Evolutionary conservation across 1,140 invertebrate species (phyloP).

Genomic region (Drosophila sp.): DNA sequence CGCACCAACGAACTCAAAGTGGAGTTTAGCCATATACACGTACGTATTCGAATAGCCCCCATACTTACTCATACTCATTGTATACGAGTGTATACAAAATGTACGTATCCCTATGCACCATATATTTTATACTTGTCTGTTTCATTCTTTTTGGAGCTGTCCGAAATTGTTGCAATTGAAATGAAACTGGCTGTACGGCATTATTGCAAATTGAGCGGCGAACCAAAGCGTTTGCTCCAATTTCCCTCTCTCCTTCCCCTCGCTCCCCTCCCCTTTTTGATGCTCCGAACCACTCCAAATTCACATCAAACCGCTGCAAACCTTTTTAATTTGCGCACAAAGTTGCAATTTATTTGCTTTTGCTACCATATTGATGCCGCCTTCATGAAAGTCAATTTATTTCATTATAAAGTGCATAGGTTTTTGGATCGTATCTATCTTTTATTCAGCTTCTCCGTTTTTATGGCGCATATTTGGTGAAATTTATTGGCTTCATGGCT

Average conservation of each 20-base stretch:
- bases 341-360: constrained; percentile 66
- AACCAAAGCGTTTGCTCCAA: constrained; percentile 31
- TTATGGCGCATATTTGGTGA: constrained; percentile 75
- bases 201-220: constrained; percentile 56
- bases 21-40: constrained; percentile 62
- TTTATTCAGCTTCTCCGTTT: constrained; percentile 27
- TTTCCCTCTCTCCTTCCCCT: no score
- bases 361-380: constrained; percentile 49
- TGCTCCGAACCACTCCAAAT: neutral
- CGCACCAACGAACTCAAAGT: constrained; percentile 21
- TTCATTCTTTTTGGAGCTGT: constrained; percentile 22
- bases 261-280: neutral
- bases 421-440: constrained; percentile 33
- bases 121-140: constrained; percentile 35
- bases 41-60: constrained; percentile 7
- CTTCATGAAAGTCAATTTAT: constrained; percentile 78
- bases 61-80: constrained; percentile 14
- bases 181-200: constrained; percentile 51
- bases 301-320: constrained; percentile 15
- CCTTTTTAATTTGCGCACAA: constrained; percentile 69
- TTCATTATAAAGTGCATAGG: constrained; percentile 76
- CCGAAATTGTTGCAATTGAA: constrained; percentile 56
- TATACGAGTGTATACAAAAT: constrained; percentile 5
- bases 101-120: constrained; percentile 1
- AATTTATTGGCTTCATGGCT: constrained; percentile 74